Conservation (phyloP, 2,888 invertebrate species). For the Aleiodes leptofemur region DNA sequence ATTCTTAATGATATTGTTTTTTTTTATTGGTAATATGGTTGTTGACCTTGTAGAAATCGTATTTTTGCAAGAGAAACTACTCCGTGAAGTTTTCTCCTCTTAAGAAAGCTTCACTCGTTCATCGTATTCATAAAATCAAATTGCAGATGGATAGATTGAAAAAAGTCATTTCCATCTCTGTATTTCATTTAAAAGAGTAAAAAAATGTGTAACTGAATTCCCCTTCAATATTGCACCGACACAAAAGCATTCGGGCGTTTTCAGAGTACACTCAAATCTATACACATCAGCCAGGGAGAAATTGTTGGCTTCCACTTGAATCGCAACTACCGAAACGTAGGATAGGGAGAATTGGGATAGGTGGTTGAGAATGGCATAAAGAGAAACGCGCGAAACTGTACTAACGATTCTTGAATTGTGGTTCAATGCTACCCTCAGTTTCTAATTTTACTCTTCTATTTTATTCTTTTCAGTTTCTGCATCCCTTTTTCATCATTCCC, state of each 20-base stretch:
- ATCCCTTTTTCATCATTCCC: not conserved
- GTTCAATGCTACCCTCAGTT: conserved; percentile 19
- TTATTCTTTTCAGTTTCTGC: not conserved
- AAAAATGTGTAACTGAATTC: conserved; percentile 24
- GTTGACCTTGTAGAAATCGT: no score
- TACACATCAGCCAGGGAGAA: conserved; percentile 28
- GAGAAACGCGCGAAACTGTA: conserved; percentile 12
- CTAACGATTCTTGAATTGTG: conserved; percentile 27
- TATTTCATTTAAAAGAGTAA: conserved; percentile 3
- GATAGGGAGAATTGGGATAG: not conserved
- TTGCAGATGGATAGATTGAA: not conserved
- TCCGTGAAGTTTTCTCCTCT: not conserved
- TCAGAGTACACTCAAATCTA: conserved; percentile 12
- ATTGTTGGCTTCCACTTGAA: conserved; percentile 36
- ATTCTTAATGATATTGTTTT: not conserved
- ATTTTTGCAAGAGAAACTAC: no score
- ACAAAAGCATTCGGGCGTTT: conserved; percentile 19
- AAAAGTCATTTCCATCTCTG: not conserved
- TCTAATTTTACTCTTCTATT: not conserved
- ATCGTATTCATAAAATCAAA: not conserved
- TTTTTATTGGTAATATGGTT: no score
- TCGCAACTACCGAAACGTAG: conserved; percentile 8
- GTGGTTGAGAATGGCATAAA: conserved; percentile 15
- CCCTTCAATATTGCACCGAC: conserved; percentile 22
- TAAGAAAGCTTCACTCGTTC: not conserved